phyloP scores from a whole-genome alignment of 2,888 invertebrate species.

The Odiellus spinosus region DNA sequence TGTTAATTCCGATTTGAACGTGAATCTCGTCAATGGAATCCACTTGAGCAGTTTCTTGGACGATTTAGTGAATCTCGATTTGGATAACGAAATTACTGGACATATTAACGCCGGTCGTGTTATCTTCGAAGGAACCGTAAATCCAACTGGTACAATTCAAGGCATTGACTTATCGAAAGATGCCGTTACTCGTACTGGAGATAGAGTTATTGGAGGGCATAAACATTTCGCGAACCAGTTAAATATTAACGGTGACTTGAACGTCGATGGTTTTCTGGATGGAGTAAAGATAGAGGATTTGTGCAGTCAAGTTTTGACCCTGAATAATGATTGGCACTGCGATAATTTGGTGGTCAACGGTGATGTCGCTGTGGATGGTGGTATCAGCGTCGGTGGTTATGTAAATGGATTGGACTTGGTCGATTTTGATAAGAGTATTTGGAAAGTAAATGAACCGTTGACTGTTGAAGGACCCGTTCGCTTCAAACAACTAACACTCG shows the following conservation, averaged over 20 bases:
- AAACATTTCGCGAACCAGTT: slow-evolving; percentile 2
- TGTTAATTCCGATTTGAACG: slow-evolving; percentile 3
- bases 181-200: slow-evolving; percentile 7
- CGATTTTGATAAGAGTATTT: slow-evolving; percentile 8
- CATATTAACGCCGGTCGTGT: slow-evolving; percentile 4
- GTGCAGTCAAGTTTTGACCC: slow-evolving; percentile 5
- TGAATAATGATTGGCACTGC: slow-evolving; percentile 4
- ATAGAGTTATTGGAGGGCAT: slow-evolving; percentile 8
- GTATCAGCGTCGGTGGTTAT: slow-evolving; percentile 11
- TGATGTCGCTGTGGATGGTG: slow-evolving; percentile 8
- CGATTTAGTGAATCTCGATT: slow-evolving; percentile 11
- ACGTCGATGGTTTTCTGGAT: slow-evolving; percentile 9
- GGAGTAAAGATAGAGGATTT: slow-evolving; percentile 1
- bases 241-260: slow-evolving; percentile 4
- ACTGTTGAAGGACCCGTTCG: too few relatives aligned
- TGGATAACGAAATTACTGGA: slow-evolving; percentile 5
- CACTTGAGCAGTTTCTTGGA: slow-evolving; percentile 7
- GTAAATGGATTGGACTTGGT: slow-evolving; percentile 9
- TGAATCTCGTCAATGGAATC: slow-evolving; percentile 9
- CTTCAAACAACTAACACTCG: too few relatives aligned
- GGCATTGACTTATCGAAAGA: slow-evolving; percentile 15
- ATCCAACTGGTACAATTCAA: slow-evolving; percentile 11
- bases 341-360: slow-evolving; percentile 7
- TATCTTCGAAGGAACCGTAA: slow-evolving; percentile 9
- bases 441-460: too few relatives aligned